A percentile compares a stretch with the other conserved stretches of the same genome.
These are phyloP conservation scores for Channallabes apus DNA, from an alignment of 2,797 vertebrate genomes.

Conservation along the genomic window DNA sequence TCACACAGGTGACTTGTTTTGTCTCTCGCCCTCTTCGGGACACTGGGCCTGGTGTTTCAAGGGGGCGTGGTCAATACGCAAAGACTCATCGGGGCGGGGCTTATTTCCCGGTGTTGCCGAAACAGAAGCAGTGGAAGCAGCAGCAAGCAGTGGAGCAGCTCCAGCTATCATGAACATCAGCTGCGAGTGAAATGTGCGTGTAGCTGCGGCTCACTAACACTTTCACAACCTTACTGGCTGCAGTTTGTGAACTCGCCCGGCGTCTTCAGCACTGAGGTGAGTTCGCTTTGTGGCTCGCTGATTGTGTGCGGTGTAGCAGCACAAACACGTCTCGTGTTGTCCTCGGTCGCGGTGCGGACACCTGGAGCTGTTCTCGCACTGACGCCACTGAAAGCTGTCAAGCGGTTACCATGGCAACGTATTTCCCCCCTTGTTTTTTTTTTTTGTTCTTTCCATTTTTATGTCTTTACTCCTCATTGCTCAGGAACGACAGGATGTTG, in stretches of 20 bases:
- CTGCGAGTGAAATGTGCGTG: not conserved
- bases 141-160: not conserved
- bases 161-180: not conserved
- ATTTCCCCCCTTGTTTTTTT: not conserved
- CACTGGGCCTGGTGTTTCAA: not conserved
- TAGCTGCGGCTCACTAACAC: not conserved
- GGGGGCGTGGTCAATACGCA: not conserved
- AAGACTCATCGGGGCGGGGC: not conserved
- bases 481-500: not conserved
- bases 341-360: not conserved
- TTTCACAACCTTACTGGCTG: not conserved
- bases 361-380: not conserved
- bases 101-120: slow-evolving; percentile 9
- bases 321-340: not conserved
- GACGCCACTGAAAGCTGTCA: slow-evolving; percentile 35
- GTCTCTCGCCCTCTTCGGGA: not conserved
- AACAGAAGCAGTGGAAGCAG: not conserved
- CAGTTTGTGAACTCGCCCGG: not conserved
- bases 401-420: slow-evolving; percentile 26
- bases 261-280: slow-evolving; percentile 35
- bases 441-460: not conserved
- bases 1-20: not conserved
- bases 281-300: not conserved
- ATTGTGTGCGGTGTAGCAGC: not conserved
- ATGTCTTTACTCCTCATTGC: too few species aligned